Evolutionary conservation across 2,797 vertebrate species (phyloP).

Genomic region (Pteropus rufus): DNA sequence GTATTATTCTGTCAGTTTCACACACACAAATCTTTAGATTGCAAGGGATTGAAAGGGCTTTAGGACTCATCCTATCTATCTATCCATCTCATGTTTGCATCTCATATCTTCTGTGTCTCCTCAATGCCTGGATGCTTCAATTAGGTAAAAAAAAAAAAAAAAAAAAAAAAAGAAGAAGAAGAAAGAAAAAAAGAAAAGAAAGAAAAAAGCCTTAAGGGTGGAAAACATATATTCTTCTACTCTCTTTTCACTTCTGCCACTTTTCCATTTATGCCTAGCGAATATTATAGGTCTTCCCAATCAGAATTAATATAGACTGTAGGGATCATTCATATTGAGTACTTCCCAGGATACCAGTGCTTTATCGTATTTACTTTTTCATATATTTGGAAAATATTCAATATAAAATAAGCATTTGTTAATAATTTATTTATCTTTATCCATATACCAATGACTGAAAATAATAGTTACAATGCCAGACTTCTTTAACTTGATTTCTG

Average conservation of each 20-base stretch:
- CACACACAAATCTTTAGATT: neutral
- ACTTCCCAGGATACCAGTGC: neutral
- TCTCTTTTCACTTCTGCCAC: neutral
- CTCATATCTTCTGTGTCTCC: neutral
- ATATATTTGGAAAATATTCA: conserved; percentile 7
- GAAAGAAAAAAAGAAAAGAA: neutral
- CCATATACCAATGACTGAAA: neutral
- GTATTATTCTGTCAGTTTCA: neutral
- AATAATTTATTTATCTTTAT: neutral
- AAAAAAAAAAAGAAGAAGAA: neutral
- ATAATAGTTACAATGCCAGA: neutral
- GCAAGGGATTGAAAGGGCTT: neutral
- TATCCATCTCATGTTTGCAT: neutral
- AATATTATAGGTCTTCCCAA: neutral
- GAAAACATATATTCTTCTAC: neutral
- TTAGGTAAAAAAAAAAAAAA: neutral
- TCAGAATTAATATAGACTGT: neutral
- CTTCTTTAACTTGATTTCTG: neutral
- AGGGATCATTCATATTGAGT: neutral
- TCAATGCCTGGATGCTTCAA: neutral
- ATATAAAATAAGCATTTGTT: neutral
- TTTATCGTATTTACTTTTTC: neutral
- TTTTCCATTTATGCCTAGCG: neutral
- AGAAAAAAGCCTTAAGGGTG: neutral
- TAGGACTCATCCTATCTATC: neutral